Evolutionary conservation across 2,888 invertebrate species (phyloP), one percentile per base, ranked within the genome.

Genomic region (Vanessa cardui): DNA sequence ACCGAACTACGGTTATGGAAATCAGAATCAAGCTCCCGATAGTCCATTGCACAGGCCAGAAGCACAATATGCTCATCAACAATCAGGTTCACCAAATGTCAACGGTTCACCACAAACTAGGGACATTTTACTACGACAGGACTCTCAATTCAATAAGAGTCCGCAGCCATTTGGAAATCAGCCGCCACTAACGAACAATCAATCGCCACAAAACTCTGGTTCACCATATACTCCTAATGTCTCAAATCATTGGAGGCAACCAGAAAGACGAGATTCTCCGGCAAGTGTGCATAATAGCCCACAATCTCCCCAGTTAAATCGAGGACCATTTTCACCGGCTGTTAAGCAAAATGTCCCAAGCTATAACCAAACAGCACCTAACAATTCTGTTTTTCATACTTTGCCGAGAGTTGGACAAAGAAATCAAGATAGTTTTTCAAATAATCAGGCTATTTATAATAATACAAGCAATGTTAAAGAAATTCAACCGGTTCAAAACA

Each of bases 61-160:
- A 78, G 90, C 93, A 33, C 89, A 90, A 70, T 93, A 93, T 73
- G 89, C 90, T 66, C 79, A 87, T 68, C 89, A 88, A 70, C 83
- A 88, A 64, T 80, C 86, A 16, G 78, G 82, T n/a, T 86, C 91
- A 20, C 87, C 90, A 8, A 84, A 78, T 58, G 70, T 79, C 7
- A 86, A 87, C 71, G 84, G 84, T 0, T 82, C 85, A 3, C 87
- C 92, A 15, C 89, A 86, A 8, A 91, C 86, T 15, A 83, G 92
- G 74, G 92, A 92, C 73, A 50, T 88, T 20, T 77, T 93, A 68
- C 87, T 88, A 74, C 82, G 93, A 61, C 93, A 93, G 76, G 93
- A 93, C 71, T 93, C 93, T 45, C 93, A 92, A 76, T 93, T 93
- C 66, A 93, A 93, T 74, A 92, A 92, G 71, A 93, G 92, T 69